Base-by-base conservation (phyloP, 2,797 vertebrate species). In the Chaunax sp. region DNA sequence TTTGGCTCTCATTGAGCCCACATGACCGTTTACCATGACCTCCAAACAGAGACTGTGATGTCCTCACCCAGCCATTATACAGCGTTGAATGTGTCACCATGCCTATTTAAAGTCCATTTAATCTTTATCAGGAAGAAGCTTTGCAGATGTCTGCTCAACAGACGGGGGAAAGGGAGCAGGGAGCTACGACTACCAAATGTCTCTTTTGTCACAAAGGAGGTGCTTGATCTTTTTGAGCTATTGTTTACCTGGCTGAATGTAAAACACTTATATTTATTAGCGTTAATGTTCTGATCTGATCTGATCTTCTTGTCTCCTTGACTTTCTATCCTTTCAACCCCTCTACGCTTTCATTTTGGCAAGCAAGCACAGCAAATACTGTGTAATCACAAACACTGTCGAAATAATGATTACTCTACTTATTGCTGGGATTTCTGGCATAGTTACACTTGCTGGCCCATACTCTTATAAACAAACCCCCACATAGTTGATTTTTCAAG, bases 111-210 rank as follows among this genome's bases (percentile, higher is more conserved):
- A 14, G 46, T 8, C 69, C 18, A 37, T 35, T 63, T 59, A 75
- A 59, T 75, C 43, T 44, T 71, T 57, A 54, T 76, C 66, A 61
- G 33, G 38, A 68, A 64, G 64, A 68, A 54, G 35, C 49, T 22
- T 1, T 12, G 45, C 58, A 72, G 74, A 70, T 69, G 50, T 9
- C 47, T 57, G 61, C 75, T 81, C 57, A 63, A 76, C 76, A 59
- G 26, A 1, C 26, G 49, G 50, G 7, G 40, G 15, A 30, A 53
- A 60, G 35, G 9, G 13, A 66, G 44, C 16, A 45, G 6, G 16
- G 61, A 46, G 47, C 23, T 53, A 23, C 16, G 6, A 3, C 46
- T 18, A 33, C 43, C 50, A 64, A 41, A 56, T 53, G 37, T 23
- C 16, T 63, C 40, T 38, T 73, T 63, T 76, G 20, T 49, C 16